Evolutionary conservation across 92 coral and sea anemone genomes (phyloP), one percentile per base, ranked within the genome.

Genomic region (Phenganax marumi): DNA sequence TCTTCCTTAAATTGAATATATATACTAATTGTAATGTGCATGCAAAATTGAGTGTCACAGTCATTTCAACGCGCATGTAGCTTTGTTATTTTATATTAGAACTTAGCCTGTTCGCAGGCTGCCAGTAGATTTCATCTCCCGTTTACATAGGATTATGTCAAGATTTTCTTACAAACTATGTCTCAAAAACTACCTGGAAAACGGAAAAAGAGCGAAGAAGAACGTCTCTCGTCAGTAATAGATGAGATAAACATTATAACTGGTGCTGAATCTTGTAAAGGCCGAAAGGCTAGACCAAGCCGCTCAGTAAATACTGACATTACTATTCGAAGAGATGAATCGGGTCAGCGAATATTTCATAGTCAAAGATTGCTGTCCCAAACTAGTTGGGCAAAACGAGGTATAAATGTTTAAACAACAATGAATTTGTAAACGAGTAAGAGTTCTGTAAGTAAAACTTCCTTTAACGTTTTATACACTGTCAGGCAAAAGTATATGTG

Each of bases 311-410:
- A 11, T 53, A 53, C 57, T 10, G 70, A 68, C 0, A 68, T 68
- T 17, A 16, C 13, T 12, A 68, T 68, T 22, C 49, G 0, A 46
- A 68, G 73, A 68, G 73, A 68, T 46, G 73, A 68, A 68, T 19
- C 73, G 21, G 73, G 33, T 22, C 48, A 68, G 25, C 18, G 73
- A 68, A 68, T 68, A 25, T 25, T 68, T 46, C 73, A 68, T 17
- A 68, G 49, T 17, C 73, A 24, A 68, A 22, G 73, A 25, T 46
- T 46, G 12, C 26, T 68, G 73, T 68, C 73, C 8, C 73, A 68
- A 25, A 19, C 73, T 9, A 68, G 73, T 68, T 68, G 73, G 73
- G 39, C 39, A 68, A 68, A 33, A 33, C 43, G 73, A 68, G 49
- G 51, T 68, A 68, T 24, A 43, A 22, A 19, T 68, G 47, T 33